Base-by-base conservation (phyloP, 2,888 invertebrate genomes). In the Oasisia sp. region DNA sequence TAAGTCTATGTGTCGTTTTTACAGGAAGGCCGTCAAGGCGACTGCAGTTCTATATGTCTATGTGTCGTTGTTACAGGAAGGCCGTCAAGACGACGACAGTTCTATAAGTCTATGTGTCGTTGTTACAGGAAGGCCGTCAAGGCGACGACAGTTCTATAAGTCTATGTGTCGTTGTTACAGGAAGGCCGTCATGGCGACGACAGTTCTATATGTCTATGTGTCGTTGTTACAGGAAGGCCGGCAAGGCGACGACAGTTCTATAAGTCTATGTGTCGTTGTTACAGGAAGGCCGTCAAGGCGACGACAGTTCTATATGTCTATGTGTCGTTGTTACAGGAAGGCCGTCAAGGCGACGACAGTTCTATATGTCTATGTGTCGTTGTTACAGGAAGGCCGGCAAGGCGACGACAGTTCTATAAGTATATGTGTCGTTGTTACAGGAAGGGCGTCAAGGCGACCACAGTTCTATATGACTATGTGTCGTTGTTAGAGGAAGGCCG, bases 11-110 rank as follows among this genome's bases (percentile, higher is more conserved):
- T 74, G 1, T 74, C 74, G 7, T 74, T 27, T 4, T 93, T 94
- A 58, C 94, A 96, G 97, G 95, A 96, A 96, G 94, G 96, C 97
- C 19, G 96, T 97, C 90, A 97, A 97, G 94, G 97, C 97, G 0
- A 97, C 97, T 0, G 95, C 97, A 0, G 95, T 97, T 12, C 95
- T 97, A 19, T 97, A 97, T 94, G 95, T 97, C 74, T 9, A 56
- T 56, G 56, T 56, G 14, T 56, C 56, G 19, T 56, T 56, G 19
- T 93, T 94, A 56, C 94, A 96, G 97, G 95, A 96, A 96, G 94
- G 96, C 97, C 19, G 96, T 97, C 90, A 97, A 97, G 95, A 97
- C 97, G 0, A 97, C 97, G 0, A 95, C 97, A 0, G 95, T 97
- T 11, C 95, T 97, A 19, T 97, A 97, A 94, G 95, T 97, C 74